Base-by-base conservation (phyloP, 1,140 invertebrate species). In the Scaptomyza hsui region DNA sequence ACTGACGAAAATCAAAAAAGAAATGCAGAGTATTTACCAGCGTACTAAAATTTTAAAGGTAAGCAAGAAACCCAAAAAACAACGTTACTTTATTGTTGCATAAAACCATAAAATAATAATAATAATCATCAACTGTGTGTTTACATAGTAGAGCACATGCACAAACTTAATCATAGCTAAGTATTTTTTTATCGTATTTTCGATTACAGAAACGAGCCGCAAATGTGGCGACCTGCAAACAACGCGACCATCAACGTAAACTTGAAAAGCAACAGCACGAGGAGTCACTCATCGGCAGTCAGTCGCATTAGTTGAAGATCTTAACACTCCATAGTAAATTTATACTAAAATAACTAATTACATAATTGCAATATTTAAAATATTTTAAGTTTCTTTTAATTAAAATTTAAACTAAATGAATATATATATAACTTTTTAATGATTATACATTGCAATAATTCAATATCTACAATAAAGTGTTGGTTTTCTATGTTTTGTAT, bases 1-100 rank as follows among this genome's bases (percentile, higher is more conserved):
- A 55, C 68, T 91, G 51, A 63, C 71, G n/a, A 78, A 67, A 65
- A 89, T 91, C 48, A 91, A 90, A 49, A 89, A 78, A 32, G 78
- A 91, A 73, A 91, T 91, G 90, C 83, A 90, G 49, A 72, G 35
- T 32, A 86, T 91, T 47, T 90, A 91, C 64, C 89, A 91, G 41
- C 85, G 90, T 10, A 83, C 88, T 15, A 90, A 90, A 72, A 74
- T 77, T 1, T 61, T 91, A n/a, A 91, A 91, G 88, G 90, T 91
- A 9, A 70, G 60, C 55, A 4, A 21, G 51, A 32, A 56, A 53
- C 47, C 24, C 32, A 61, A 75, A 37, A 37, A n/a, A n/a, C 3
- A 37, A 60, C 29, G 39, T 57, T 15, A 48, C 52, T 75, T 78
- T 78, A 78, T 78, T 65, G 45, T 52, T 45, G 37, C 64, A 70